Percentiles rank a stretch among this genome's conserved stretches.
Conservation (phyloP, 2,113 vertebrate genomes). For the Macaca nemestrina region DNA sequence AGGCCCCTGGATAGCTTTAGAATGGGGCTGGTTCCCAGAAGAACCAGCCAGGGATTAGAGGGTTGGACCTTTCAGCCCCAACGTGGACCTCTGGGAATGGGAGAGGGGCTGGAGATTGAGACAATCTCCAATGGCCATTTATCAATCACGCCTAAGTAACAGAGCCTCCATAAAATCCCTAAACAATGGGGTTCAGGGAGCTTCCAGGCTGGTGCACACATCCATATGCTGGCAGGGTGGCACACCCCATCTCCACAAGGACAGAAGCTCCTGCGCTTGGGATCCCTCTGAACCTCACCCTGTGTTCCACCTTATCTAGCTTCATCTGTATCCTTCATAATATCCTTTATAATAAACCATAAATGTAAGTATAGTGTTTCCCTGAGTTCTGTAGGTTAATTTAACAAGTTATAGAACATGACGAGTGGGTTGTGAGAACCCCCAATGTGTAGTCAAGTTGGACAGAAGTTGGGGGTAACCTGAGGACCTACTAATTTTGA, state of each 20-base stretch:
- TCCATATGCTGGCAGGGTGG: not conserved
- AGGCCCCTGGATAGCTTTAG: not conserved
- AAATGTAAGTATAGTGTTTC: not conserved
- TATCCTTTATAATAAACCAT: not conserved
- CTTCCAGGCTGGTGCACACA: not conserved
- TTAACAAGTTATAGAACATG: not conserved
- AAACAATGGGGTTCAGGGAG: not conserved
- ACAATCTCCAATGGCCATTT: no score
- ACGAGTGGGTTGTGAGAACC: not conserved
- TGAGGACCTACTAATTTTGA: not conserved
- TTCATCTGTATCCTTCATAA: no score
- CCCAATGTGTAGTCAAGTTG: not conserved
- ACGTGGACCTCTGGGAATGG: not conserved
- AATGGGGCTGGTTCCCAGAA: not conserved
- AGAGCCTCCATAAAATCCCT: not conserved
- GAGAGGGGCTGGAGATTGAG: not conserved
- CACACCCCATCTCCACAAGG: rapidly evolving
- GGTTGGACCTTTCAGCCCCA: not conserved
- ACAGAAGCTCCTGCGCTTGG: not conserved
- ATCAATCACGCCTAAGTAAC: not conserved
- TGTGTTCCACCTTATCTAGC: not conserved
- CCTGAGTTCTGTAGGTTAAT: not conserved
- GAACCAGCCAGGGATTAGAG: no score
- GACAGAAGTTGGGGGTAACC: not conserved
- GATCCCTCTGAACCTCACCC: not conserved